Conservation (phyloP, 2,113 vertebrate species). For the Macrotus californicus region DNA sequence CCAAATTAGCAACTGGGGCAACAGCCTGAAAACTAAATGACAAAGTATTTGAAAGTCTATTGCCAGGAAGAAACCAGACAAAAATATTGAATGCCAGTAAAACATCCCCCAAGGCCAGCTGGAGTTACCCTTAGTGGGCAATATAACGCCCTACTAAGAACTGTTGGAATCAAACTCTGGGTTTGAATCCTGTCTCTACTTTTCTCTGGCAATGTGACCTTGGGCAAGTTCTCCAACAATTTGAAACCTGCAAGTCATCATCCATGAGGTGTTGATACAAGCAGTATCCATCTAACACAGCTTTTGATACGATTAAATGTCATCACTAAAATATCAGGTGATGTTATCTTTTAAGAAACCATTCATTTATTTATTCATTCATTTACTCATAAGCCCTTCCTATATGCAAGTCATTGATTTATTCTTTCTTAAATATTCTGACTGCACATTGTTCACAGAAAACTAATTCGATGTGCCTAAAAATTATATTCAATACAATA, state of each 20-base stretch:
- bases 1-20: background rate
- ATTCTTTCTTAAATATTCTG: background rate
- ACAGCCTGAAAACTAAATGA: background rate
- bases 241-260: background rate
- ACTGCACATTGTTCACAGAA: background rate
- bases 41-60: background rate
- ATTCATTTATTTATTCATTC: background rate
- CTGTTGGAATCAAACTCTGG: background rate
- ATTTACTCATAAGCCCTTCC: background rate
- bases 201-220: background rate
- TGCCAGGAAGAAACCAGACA: background rate
- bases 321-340: background rate
- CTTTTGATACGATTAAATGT: background rate
- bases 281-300: background rate
- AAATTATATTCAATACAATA: background rate
- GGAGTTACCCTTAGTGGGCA: background rate
- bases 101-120: background rate
- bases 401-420: background rate
- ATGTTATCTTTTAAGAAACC: background rate
- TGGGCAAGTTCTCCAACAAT: background rate
- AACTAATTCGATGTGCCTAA: background rate
- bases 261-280: background rate
- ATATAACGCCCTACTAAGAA: background rate
- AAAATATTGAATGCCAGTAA: background rate
- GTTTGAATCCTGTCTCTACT: background rate